These are phyloP conservation scores for Aspidapion aeneum DNA, from an alignment of 2,888 invertebrate species.

Conservation along the genomic window DNA sequence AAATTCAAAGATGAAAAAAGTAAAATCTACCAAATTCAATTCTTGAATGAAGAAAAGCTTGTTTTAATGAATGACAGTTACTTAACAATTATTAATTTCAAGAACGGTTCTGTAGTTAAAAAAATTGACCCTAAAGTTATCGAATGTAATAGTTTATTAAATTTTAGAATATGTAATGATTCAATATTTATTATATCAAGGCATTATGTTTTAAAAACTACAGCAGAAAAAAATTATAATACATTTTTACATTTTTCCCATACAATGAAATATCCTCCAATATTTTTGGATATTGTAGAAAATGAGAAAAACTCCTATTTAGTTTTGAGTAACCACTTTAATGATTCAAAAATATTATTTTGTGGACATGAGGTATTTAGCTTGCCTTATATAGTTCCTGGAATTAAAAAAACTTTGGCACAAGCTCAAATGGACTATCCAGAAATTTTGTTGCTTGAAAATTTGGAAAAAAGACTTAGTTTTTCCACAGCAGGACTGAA, in stretches of 20 bases:
- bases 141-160: conserved; percentile 30
- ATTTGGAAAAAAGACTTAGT: conserved; percentile 24
- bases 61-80: conserved; percentile 26
- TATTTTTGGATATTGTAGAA: conserved; percentile 29
- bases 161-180: conserved; percentile 23
- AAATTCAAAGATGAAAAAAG: conserved; percentile 13
- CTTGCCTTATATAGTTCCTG: conserved; percentile 31
- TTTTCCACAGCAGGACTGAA: conserved; percentile 31
- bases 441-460: conserved; percentile 22
- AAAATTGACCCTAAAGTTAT: conserved; percentile 28
- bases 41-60: conserved; percentile 23
- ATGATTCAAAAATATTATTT: conserved; percentile 31
- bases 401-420: conserved; percentile 26
- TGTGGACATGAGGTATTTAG: conserved; percentile 28
- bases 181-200: conserved; percentile 24
- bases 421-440: conserved; percentile 24
- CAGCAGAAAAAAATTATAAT: conserved; percentile 25
- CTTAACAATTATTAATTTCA: conserved; percentile 26
- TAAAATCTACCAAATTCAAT: conserved; percentile 27
- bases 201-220: conserved; percentile 32
- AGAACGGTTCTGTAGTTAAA: conserved; percentile 17
- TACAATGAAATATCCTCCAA: conserved; percentile 26
- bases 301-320: conserved; percentile 25
- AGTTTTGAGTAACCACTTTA: conserved; percentile 27
- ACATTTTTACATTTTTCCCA: conserved; percentile 25